Evolutionary conservation across 2,888 invertebrate genomes (phyloP).

Genomic region (Caradrina kadenii): DNA sequence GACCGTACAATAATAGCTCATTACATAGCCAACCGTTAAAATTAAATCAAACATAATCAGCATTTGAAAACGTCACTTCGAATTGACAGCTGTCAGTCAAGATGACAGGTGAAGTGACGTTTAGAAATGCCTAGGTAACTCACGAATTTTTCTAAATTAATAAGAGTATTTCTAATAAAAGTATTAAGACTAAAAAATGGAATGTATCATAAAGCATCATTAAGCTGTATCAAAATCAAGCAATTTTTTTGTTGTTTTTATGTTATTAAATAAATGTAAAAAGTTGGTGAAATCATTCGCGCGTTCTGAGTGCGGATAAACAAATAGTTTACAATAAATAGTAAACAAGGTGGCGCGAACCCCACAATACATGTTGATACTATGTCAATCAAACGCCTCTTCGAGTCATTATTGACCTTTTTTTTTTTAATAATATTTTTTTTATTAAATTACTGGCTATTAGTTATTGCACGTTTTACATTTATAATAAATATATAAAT

Average conservation of each 20-base stretch:
- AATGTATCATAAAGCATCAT: constrained; percentile 79
- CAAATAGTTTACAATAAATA: constrained; percentile 87
- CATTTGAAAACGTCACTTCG: constrained; percentile 60
- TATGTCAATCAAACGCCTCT: constrained; percentile 81
- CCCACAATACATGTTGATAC: constrained; percentile 69
- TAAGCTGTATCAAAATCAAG: constrained; percentile 77
- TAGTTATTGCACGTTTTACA: constrained; percentile 91
- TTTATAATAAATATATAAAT: constrained; percentile 91
- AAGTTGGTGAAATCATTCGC: constrained; percentile 67
- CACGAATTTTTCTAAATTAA: constrained; percentile 85
- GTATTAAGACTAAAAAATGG: constrained; percentile 82
- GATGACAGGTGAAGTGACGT: constrained; percentile 64
- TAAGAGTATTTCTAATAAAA: constrained; percentile 80
- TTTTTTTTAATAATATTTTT: constrained; percentile 82
- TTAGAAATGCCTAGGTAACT: constrained; percentile 78
- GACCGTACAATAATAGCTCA: constrained; percentile 67
- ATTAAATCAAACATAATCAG: constrained; percentile 68
- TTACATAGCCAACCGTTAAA: constrained; percentile 71
- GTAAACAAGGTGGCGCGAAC: constrained; percentile 72
- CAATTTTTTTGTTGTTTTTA: constrained; percentile 66
- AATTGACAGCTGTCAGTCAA: constrained; percentile 55
- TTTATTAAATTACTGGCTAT: constrained; percentile 90
- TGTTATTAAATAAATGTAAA: constrained; percentile 64
- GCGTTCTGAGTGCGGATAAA: constrained; percentile 76
- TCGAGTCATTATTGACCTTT: constrained; percentile 80